Evolutionary conservation across 2,113 vertebrate genomes (phyloP), one percentile per base, ranked within the genome.

Genomic region (Semnopithecus entellus): DNA sequence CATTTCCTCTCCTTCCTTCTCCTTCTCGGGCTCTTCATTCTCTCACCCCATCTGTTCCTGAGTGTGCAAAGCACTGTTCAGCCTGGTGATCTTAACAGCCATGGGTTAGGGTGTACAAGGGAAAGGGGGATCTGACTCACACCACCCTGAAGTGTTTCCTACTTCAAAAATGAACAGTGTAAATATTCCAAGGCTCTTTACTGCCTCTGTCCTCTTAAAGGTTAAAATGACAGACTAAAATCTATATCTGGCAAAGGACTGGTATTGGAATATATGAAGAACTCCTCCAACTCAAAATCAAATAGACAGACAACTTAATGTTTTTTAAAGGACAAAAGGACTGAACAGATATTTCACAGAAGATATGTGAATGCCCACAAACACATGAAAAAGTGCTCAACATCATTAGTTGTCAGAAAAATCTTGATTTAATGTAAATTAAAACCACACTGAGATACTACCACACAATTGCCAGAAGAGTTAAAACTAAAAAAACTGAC

Each of bases 41-140:
- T 57, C 68, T 82, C 66, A 43, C 1, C 9, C 38, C 14, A 0
- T 64, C 22, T 80, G 8, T n/a, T 73, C 32, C 35, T 32, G 38
- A 70, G 35, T 3, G 25, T n/a, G 23, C 50, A 40, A 38, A 23
- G 38, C n/a, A 13, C 50, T 59, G n/a, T 45, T 40, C 23, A 14
- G 57, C 35, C 52, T 45, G 16, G 64, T 11, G 64, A n/a, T 32
- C 52, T 50, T 16, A 20, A 18, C 45, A 73, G 55, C 72, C 10
- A 2, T 0, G 18, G 25, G 75, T 7, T 3, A 13, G n/a, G 9
- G 16, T 17, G 10, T 4, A 0, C 32, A 18, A 1, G 79, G 8
- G 3, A 32, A 8, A 27, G 25, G 4, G 10, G 1, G 3, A 30
- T 8, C 2, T 12, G 38, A 70, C 79, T 50, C n/a, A 32, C 7